A percentile compares a stretch with the other conserved stretches of the same genome.
Conservation (phyloP, 2,797 vertebrate genomes). For the Poliocrania exsul region DNA sequence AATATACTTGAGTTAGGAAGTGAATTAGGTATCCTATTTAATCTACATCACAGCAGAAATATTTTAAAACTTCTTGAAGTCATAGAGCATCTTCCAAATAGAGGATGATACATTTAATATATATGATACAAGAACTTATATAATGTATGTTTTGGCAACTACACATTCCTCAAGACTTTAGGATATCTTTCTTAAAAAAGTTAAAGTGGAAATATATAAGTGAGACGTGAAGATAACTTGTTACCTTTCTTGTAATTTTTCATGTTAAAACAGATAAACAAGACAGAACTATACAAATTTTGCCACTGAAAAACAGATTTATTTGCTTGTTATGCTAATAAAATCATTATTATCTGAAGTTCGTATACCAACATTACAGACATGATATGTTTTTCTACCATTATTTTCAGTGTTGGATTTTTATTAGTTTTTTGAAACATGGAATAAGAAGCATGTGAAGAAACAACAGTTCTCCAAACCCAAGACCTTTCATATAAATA, state of each 20-base stretch:
- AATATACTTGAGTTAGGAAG: background rate
- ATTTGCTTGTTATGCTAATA: background rate
- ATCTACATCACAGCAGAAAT: background rate
- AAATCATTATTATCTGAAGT: background rate
- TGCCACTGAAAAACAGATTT: background rate
- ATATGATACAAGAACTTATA: background rate
- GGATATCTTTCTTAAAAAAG: fast-evolving
- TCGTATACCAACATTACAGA: background rate
- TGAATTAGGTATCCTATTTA: background rate
- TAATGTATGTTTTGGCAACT: background rate
- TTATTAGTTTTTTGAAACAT: background rate
- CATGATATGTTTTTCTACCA: background rate
- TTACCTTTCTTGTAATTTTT: background rate
- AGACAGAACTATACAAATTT: background rate
- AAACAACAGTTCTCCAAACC: background rate
- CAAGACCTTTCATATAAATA: background rate
- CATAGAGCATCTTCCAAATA: background rate
- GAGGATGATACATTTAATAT: background rate
- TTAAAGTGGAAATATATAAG: background rate
- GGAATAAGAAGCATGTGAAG: background rate
- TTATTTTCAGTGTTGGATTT: background rate
- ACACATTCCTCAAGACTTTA: background rate
- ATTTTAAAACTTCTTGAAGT: background rate
- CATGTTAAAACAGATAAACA: background rate
- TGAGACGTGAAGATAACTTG: background rate